Conservation (phyloP, 2,113 vertebrate genomes). For the Echinops telfairi region DNA sequence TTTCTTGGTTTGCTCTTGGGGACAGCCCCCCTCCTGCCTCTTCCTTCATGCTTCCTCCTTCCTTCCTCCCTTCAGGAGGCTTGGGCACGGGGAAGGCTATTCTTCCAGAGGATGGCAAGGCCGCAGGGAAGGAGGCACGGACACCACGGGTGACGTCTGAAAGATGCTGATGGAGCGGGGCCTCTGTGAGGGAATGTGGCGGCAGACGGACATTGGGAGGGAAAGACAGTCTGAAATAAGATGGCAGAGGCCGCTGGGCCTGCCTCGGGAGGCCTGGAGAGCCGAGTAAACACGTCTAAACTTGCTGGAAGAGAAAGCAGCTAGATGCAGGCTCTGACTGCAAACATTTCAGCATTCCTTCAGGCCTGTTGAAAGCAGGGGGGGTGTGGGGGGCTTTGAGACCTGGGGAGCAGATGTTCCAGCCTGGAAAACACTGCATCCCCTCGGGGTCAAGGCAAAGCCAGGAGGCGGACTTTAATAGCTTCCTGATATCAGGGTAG, state of each 20-base stretch:
- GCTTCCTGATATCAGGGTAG: slow-evolving; percentile 77
- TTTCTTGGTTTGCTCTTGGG: neutral
- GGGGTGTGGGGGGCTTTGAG: neutral
- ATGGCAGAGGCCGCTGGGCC: neutral
- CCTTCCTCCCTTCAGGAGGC: neutral
- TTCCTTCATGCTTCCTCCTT: neutral
- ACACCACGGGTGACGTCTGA: neutral
- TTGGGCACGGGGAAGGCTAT: neutral
- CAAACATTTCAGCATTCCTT: slow-evolving; percentile 8
- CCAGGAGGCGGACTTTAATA: slow-evolving; percentile 73
- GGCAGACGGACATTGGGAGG: neutral
- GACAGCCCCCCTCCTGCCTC: too few relatives aligned
- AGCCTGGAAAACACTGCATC: neutral
- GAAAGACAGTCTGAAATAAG: neutral
- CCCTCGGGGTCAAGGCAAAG: slow-evolving; percentile 61
- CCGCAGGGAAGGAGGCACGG: neutral
- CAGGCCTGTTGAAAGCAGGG: slow-evolving; percentile 22
- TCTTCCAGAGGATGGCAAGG: too few relatives aligned
- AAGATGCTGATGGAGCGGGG: neutral
- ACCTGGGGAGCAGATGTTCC: neutral
- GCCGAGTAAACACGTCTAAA: neutral
- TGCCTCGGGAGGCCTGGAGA: neutral
- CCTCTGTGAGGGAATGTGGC: neutral
- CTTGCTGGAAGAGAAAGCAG: neutral
- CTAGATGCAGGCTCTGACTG: neutral